Conservation (phyloP, 2,113 vertebrate genomes). For the Hemiprocne comata region DNA sequence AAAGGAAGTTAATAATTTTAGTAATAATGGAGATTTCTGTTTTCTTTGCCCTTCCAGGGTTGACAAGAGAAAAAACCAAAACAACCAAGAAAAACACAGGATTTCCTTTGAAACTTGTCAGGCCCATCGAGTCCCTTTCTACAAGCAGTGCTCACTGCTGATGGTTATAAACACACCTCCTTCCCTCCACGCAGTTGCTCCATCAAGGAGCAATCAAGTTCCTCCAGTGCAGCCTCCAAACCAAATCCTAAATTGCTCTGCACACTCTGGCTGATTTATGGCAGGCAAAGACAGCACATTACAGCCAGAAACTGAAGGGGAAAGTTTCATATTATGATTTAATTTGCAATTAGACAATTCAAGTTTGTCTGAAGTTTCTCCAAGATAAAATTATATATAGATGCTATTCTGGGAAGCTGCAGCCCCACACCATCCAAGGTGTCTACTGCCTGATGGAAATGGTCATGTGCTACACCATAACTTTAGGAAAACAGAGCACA, state of each 20-base stretch:
- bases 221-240: constrained; percentile 59
- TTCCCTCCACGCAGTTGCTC: constrained; percentile 54
- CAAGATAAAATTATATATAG: neutral
- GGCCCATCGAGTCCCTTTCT: constrained; percentile 21
- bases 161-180: constrained; percentile 71
- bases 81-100: neutral
- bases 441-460: neutral
- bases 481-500: neutral
- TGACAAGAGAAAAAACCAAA: neutral
- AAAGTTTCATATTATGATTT: constrained; percentile 13
- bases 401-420: neutral
- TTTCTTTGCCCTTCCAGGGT: neutral
- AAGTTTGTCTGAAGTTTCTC: constrained; percentile 31
- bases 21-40: neutral
- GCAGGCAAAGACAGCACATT: constrained; percentile 16
- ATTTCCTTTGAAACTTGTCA: constrained; percentile 56
- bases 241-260: constrained; percentile 46
- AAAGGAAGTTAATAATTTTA: neutral
- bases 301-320: neutral
- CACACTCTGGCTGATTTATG: constrained; percentile 58
- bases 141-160: constrained; percentile 29
- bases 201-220: constrained; percentile 47
- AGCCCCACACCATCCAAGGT: neutral
- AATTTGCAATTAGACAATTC: constrained; percentile 54
- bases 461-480: neutral